Conservation (phyloP, 2,113 vertebrate genomes). For the Propithecus coquereli region DNA sequence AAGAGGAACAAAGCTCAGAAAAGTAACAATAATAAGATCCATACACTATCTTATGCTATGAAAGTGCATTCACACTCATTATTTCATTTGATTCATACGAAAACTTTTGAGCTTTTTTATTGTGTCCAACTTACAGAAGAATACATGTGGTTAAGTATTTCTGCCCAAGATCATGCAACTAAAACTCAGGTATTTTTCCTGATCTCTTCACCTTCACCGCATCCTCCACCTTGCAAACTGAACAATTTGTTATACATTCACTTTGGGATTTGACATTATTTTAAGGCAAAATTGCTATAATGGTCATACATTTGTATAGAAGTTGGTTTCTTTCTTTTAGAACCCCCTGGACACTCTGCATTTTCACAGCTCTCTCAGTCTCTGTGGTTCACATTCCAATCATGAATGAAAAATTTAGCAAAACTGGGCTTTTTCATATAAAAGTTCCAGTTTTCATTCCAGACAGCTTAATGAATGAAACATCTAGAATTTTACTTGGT, state of each 20-base stretch:
- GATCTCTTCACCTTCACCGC: not conserved
- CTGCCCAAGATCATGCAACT: not conserved
- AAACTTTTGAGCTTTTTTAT: not conserved
- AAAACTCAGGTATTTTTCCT: not conserved
- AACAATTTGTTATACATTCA: not conserved
- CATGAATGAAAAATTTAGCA: not conserved
- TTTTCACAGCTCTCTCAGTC: not conserved
- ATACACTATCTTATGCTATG: not conserved
- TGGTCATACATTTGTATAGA: not conserved
- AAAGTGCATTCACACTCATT: not conserved
- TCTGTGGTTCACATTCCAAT: not conserved
- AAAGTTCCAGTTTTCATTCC: slow-evolving; percentile 10
- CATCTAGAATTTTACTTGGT: not conserved
- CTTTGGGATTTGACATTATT: not conserved
- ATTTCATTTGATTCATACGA: slow-evolving; percentile 20
- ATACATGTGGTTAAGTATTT: not conserved
- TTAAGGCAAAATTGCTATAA: not conserved
- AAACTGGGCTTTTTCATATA: not conserved
- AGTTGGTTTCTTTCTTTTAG: not conserved
- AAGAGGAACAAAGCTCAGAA: not conserved
- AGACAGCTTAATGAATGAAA: not conserved
- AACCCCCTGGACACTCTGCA: not conserved
- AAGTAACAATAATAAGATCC: not conserved
- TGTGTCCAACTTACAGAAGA: not conserved
- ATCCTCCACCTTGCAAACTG: not conserved